A percentile compares a stretch with the other conserved stretches of the same genome.
Conservation (phyloP, 2,888 invertebrate species). For the Digitonthophagus gazella region DNA sequence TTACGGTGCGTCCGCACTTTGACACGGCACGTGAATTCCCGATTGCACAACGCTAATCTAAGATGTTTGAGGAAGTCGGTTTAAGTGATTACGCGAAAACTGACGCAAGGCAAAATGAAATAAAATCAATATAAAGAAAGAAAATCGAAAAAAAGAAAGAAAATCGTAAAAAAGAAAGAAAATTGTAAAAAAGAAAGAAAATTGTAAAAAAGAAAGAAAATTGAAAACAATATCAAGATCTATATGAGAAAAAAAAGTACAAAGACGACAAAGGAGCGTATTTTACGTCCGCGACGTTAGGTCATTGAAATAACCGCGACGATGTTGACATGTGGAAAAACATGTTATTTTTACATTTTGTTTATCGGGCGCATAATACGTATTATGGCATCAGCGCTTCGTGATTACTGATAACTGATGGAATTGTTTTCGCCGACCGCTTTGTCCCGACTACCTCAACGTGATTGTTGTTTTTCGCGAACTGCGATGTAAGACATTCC, state of each 20-base stretch:
- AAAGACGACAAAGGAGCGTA: conserved; percentile 14
- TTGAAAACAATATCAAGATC: too few relatives aligned
- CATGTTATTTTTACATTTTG: conserved; percentile 18
- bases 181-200: too few relatives aligned
- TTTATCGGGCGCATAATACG: conserved; percentile 16
- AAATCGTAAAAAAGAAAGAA: conserved; percentile 1
- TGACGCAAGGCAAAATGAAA: background rate
- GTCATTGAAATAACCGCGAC: conserved; percentile 14
- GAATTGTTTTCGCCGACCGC: conserved; percentile 8
- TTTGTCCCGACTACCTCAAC: background rate
- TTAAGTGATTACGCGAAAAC: background rate
- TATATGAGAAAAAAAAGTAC: background rate
- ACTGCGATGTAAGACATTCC: too few relatives aligned
- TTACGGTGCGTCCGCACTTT: background rate
- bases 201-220: conserved; percentile 11
- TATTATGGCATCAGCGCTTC: conserved; percentile 9
- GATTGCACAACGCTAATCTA: background rate
- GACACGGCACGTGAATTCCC: background rate
- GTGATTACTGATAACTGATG: conserved; percentile 14
- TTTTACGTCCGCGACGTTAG: conserved; percentile 6
- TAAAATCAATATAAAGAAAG: background rate
- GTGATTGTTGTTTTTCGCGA: too few relatives aligned
- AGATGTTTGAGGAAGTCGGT: background rate
- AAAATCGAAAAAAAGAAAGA: conserved; percentile 3
- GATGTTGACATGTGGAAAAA: conserved; percentile 12